Percentiles rank a stretch among this genome's conserved stretches.
Conservation (phyloP, 2,888 invertebrate species). For the Crioceris asparagi region DNA sequence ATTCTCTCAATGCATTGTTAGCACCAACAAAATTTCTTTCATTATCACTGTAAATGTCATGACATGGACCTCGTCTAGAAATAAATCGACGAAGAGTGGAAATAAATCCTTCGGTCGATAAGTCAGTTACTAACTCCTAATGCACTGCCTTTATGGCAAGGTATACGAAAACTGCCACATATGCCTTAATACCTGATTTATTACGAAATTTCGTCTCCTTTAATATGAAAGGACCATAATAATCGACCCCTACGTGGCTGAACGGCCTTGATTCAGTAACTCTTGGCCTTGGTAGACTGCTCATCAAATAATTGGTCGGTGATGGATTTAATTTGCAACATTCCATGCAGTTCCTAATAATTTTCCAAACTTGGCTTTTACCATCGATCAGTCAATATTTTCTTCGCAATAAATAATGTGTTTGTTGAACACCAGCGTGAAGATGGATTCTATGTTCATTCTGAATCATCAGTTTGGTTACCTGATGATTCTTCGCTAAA, state of each 20-base stretch:
- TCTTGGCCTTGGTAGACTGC: background rate
- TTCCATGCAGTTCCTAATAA: background rate
- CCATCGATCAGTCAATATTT: background rate
- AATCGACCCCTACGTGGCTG: background rate
- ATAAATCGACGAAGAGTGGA: too few relatives aligned
- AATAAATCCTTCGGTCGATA: background rate
- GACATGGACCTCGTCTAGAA: too few relatives aligned
- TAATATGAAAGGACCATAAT: background rate
- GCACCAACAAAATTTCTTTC: slow-evolving; percentile 10
- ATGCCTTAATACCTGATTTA: background rate
- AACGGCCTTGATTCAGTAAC: background rate
- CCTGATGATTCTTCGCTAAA: background rate
- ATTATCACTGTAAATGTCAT: slow-evolving; percentile 7
- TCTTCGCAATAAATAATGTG: background rate
- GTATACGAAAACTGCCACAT: slow-evolving; percentile 1
- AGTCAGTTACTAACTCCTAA: background rate
- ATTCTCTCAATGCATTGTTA: background rate
- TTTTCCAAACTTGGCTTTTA: background rate
- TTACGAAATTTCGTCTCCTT: background rate
- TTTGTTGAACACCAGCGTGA: background rate
- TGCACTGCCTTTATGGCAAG: background rate
- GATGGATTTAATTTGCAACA: background rate
- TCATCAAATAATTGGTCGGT: background rate
- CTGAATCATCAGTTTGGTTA: background rate
- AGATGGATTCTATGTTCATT: background rate